Evolutionary conservation across 2,888 invertebrate species (phyloP).

Genomic region (Eupeodes luniger): DNA sequence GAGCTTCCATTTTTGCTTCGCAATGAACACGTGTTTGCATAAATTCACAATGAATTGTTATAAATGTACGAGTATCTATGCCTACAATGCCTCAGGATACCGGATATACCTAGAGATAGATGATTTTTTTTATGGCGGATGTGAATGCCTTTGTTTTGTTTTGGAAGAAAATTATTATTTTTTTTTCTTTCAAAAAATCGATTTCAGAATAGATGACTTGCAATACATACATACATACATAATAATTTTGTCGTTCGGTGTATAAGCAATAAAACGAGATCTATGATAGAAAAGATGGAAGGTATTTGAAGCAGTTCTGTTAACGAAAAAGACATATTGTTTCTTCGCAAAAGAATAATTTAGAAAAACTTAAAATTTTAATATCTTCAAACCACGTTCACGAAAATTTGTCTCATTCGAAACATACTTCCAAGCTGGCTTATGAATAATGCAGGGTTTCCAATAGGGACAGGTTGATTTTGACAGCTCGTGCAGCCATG

Average conservation of each 20-base stretch:
- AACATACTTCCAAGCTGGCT: too few species aligned
- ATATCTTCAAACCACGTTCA: too few species aligned
- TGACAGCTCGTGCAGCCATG: too few species aligned
- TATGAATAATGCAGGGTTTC: too few species aligned
- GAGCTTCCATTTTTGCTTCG: slow-evolving; percentile 34
- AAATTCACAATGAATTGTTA: slow-evolving; percentile 62
- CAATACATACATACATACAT: background rate
- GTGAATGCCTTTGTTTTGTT: slow-evolving; percentile 6
- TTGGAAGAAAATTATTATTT: slow-evolving; percentile 4
- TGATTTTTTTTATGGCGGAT: background rate
- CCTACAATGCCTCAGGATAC: background rate
- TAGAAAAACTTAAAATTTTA: too few species aligned
- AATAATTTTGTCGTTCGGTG: too few species aligned
- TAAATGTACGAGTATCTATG: background rate
- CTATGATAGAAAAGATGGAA: background rate
- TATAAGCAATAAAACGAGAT: background rate
- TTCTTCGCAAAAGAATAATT: too few species aligned
- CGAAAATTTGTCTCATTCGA: too few species aligned
- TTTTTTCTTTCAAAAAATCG: background rate
- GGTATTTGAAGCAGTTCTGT: too few species aligned
- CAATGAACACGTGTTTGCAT: slow-evolving; percentile 56
- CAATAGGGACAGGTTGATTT: too few species aligned
- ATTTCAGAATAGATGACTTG: slow-evolving; percentile 30
- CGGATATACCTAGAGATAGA: background rate
- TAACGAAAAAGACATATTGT: too few species aligned